Percentiles rank a stretch among this genome's conserved stretches.
Conservation (phyloP, 2,113 vertebrate genomes). For the Spea multiplicata region DNA sequence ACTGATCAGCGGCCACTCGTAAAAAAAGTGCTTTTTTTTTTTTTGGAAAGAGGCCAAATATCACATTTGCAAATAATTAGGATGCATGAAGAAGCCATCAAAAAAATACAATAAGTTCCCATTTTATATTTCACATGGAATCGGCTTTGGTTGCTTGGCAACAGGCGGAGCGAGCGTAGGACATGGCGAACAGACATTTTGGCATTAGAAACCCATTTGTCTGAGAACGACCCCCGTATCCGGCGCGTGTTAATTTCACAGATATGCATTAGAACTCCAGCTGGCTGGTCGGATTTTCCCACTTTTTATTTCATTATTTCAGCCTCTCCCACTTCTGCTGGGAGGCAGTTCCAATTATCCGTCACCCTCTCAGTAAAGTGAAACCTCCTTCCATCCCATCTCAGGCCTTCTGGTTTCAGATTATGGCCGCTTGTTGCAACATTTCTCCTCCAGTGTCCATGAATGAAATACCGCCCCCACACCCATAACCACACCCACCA, state of each 20-base stretch:
- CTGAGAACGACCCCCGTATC: background rate
- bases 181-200: background rate
- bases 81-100: background rate
- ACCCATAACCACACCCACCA: too few relatives aligned
- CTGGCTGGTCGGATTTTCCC: background rate
- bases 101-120: slow-evolving; percentile 4
- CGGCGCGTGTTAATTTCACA: background rate
- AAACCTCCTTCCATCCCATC: too few relatives aligned
- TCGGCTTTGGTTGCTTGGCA: background rate
- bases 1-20: background rate
- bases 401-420: too few relatives aligned
- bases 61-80: slow-evolving; percentile 2
- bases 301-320: too few relatives aligned
- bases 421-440: too few relatives aligned
- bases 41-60: slow-evolving; percentile 9
- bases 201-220: background rate
- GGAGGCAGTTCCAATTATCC: too few relatives aligned
- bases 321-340: too few relatives aligned
- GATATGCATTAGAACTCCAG: background rate
- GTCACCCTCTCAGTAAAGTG: too few relatives aligned
- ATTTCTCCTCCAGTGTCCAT: too few relatives aligned
- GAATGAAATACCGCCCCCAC: too few relatives aligned
- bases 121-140: slow-evolving; percentile 4
- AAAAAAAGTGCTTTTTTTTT: background rate
- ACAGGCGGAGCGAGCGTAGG: background rate